phyloP scores from a whole-genome alignment of 2,113 vertebrate genomes.

The Marcusenius ussheri region DNA sequence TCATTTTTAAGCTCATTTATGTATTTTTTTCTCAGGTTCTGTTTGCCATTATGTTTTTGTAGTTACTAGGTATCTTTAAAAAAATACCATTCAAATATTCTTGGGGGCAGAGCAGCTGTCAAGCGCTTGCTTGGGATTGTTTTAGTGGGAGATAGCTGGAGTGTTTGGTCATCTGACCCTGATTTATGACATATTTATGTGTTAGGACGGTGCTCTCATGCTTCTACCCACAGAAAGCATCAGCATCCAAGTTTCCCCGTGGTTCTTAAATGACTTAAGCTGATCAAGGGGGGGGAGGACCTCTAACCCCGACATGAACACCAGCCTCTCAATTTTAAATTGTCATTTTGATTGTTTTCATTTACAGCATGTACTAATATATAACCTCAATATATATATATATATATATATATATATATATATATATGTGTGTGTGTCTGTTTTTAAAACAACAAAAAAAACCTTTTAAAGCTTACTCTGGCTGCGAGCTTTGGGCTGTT shows the following conservation, averaged over 20 bases:
- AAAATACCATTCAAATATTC: conserved; percentile 1
- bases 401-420: no score
- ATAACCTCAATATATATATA: neutral
- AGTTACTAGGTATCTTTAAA: conserved; percentile 2
- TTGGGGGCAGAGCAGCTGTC: conserved; percentile 3
- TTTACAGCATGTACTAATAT: neutral
- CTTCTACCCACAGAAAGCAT: neutral
- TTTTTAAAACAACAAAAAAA: neutral
- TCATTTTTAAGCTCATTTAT: conserved; percentile 23
- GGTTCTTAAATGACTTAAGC: neutral
- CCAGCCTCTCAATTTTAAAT: neutral
- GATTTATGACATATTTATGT: conserved; percentile 10
- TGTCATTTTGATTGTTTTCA: neutral
- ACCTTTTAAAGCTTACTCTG: neutral
- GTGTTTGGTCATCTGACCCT: neutral
- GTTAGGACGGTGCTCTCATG: neutral
- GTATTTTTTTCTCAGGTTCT: neutral
- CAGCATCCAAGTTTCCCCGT: neutral
- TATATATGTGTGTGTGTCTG: no score
- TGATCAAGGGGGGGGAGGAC: neutral
- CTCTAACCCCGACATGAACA: neutral
- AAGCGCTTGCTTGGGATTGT: neutral
- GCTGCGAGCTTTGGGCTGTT: no score
- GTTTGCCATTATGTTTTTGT: conserved; percentile 16
- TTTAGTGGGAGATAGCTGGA: conserved; percentile 1